These are phyloP conservation scores for Sebastes itinus DNA, from an alignment of 2,797 vertebrate species.

Conservation along the genomic window DNA sequence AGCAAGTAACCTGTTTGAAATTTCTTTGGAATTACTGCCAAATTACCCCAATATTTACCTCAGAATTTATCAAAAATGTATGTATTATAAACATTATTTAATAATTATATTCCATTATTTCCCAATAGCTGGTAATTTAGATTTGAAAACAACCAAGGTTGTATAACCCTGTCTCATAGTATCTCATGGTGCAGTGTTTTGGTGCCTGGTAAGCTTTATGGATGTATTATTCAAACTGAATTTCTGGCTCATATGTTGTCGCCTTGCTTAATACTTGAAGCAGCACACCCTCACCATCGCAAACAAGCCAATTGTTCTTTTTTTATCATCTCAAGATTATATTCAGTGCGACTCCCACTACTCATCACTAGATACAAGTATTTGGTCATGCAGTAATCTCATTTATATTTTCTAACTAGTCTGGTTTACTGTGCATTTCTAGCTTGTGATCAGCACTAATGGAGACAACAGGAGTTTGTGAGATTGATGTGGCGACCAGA, in stretches of 20 bases:
- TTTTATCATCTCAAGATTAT: neutral
- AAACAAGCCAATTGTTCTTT: accelerated
- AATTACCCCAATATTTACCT: too few relatives aligned
- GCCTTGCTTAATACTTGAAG: neutral
- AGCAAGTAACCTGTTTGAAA: too few relatives aligned
- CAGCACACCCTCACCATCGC: neutral
- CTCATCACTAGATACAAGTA: neutral
- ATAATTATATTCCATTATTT: too few relatives aligned
- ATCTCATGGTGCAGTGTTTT: neutral
- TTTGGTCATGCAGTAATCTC: neutral
- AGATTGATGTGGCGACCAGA: constrained; percentile 78
- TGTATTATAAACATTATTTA: too few relatives aligned
- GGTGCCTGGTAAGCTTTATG: neutral
- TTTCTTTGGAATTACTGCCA: too few relatives aligned
- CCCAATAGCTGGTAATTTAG: too few relatives aligned
- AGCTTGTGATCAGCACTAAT: constrained; percentile 62
- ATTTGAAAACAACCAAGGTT: too few relatives aligned
- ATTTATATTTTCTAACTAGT: neutral
- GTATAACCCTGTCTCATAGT: too few relatives aligned
- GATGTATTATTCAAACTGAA: neutral
- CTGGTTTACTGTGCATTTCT: neutral
- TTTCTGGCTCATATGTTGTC: neutral
- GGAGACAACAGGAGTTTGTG: constrained; percentile 84
- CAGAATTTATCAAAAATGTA: too few relatives aligned
- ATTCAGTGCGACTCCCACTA: neutral